A percentile compares a stretch with the other conserved stretches of the same genome.
Evolutionary conservation across 2,797 vertebrate genomes (phyloP).

Genomic region (Lagorchestes hirsutus): DNA sequence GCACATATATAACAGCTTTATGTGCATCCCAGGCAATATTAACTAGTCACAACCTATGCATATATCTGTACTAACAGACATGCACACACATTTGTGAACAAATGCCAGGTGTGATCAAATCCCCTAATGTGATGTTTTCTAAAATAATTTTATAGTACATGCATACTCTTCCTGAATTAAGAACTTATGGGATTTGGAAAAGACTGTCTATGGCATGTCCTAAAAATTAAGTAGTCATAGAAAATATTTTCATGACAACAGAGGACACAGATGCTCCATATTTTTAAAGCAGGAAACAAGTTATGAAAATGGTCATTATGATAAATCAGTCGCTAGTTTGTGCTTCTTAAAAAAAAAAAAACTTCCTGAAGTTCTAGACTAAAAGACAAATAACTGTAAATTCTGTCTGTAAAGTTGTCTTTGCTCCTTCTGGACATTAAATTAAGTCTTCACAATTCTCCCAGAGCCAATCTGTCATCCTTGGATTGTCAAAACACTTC

Average conservation of each 20-base stretch:
- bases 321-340: constrained; percentile 25
- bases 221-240: not conserved
- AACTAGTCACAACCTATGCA: not conserved
- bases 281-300: constrained; percentile 43
- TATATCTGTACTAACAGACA: not conserved
- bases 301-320: constrained; percentile 30
- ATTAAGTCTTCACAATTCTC: constrained; percentile 57
- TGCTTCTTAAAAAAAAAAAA: constrained; percentile 29
- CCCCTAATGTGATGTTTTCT: not conserved
- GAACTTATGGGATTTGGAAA: constrained; percentile 1
- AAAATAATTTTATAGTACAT: not conserved
- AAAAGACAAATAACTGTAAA: constrained; percentile 50
- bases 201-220: not conserved
- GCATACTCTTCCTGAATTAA: constrained; percentile 33
- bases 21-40: constrained; percentile 5
- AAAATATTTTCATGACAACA: not conserved
- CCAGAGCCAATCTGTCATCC: constrained; percentile 51
- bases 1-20: constrained; percentile 34
- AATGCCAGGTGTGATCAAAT: not conserved
- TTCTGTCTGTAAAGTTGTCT: constrained; percentile 54
- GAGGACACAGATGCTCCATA: not conserved
- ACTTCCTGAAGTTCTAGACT: constrained; percentile 19
- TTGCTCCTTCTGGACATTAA: constrained; percentile 62
- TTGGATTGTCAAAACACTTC: constrained; percentile 59
- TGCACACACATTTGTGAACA: not conserved